phyloP scores from a whole-genome alignment of 2,888 invertebrate species.

The Eurois occulta region DNA sequence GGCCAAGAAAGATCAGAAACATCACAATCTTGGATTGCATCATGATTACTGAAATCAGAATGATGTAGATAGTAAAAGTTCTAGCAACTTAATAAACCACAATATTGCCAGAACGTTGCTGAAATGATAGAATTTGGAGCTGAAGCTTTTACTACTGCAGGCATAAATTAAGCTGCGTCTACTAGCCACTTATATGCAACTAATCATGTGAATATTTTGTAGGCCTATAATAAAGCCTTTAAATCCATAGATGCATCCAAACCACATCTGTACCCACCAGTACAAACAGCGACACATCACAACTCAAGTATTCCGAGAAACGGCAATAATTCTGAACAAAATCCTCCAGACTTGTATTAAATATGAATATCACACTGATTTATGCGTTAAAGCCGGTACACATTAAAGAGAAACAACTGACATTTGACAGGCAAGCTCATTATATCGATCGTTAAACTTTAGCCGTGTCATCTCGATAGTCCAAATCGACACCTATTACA shows the following conservation, averaged over 20 bases:
- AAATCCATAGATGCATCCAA: background rate
- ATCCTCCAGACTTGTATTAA: slow-evolving; percentile 81
- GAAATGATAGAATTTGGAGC: background rate
- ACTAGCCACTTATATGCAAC: background rate
- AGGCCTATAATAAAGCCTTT: background rate
- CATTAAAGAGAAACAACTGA: slow-evolving; percentile 71
- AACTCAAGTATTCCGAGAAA: slow-evolving; percentile 82
- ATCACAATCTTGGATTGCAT: background rate
- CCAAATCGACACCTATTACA: slow-evolving; percentile 61
- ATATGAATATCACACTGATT: slow-evolving; percentile 85
- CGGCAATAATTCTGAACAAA: slow-evolving; percentile 80
- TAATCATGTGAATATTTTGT: background rate
- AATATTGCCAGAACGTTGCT: background rate
- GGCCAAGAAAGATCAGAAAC: background rate
- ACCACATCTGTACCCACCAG: slow-evolving; percentile 64
- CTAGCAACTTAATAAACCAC: background rate
- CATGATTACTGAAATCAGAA: background rate
- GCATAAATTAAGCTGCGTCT: background rate
- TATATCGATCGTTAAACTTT: slow-evolving; percentile 66
- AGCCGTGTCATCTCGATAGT: slow-evolving; percentile 62
- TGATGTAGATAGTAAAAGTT: background rate
- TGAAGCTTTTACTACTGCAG: background rate
- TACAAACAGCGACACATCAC: slow-evolving; percentile 76
- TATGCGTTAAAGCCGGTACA: slow-evolving; percentile 72
- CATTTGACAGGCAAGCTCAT: slow-evolving; percentile 72